phyloP scores from a whole-genome alignment of 2,888 invertebrate genomes.

The Tachina lurida region DNA sequence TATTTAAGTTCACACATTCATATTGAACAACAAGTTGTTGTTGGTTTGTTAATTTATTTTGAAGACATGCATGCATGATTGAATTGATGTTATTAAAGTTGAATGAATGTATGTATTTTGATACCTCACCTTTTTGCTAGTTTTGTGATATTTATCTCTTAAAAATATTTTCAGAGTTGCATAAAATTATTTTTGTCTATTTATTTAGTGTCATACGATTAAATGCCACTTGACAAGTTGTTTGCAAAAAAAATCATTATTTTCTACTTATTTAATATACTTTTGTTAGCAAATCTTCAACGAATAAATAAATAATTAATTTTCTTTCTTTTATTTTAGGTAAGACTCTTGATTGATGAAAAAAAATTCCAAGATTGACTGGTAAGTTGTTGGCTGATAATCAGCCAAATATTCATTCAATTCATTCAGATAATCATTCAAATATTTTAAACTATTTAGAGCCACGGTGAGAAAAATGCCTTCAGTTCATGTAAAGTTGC shows the following conservation, averaged over 20 bases:
- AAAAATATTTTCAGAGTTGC: neutral
- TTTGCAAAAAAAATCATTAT: neutral
- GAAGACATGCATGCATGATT: conserved; percentile 12
- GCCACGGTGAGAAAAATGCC: no score
- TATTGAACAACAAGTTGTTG: conserved; percentile 36
- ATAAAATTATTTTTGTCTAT: neutral
- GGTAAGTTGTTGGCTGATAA: conserved; percentile 21
- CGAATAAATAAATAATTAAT: conserved; percentile 14
- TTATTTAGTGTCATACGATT: conserved; percentile 44
- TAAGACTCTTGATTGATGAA: conserved; percentile 15
- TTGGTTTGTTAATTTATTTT: conserved; percentile 20
- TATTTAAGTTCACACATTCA: neutral
- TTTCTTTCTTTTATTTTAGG: conserved; percentile 46
- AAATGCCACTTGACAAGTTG: conserved; percentile 52
- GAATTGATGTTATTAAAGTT: conserved; percentile 35
- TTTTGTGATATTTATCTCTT: conserved; percentile 23
- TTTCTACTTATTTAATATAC: neutral
- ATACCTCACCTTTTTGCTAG: conserved; percentile 25
- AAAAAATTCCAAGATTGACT: neutral
- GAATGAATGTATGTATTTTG: conserved; percentile 25
- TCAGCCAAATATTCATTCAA: neutral
- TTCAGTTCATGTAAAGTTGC: no score
- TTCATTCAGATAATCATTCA: no score
- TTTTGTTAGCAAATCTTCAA: neutral
- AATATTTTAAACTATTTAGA: neutral